Base-by-base conservation (phyloP, 2,888 invertebrate genomes). In the Cryptocephalus primarius region DNA sequence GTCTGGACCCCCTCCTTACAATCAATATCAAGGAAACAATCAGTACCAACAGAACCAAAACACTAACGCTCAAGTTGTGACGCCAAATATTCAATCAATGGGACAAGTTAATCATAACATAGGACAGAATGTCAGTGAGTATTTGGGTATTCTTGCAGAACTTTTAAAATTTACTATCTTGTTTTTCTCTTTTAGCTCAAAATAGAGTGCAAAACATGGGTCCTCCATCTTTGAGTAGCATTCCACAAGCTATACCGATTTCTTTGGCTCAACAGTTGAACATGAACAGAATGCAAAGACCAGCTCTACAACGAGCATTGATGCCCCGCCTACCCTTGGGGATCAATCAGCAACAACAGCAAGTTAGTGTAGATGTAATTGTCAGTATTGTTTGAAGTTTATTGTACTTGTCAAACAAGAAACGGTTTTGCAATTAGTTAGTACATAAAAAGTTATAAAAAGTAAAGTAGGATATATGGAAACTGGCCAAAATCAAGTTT, bases 211-310 rank as follows among this genome's bases (percentile, higher is more conserved):
- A 54, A 45, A 53, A 48, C 40, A 59, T 61, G 56, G 55, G 57
- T 9, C 58, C 59, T 1, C 61, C 59, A 4, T 43, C 53, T 1
- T 55, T 60, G 47, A 55, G 52, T 36, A 55, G 49, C 38, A 51
- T 59, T 33, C 52, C 55, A 1, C 57, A 58, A 53, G 60, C 58
- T 43, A 52, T 61, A 32, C 59, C 60, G 1, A 59, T 59, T 42
- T 54, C 60, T 8, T 46, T 70, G 53, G 54, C 71, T 51, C 58
- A 72, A 62, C 59, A 69, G 56, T 36, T 66, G 61, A 52, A 51
- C 39, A 51, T 53, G 52, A 55, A 49, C 44, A 54, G 53, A 45
- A 55, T 57, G 48, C 62, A 59, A 41, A 51, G 57, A 22, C 57
- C 57, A 8, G 52, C 52, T 8, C 50, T 57, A 46, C 59, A 60